phyloP scores from a whole-genome alignment of 2,113 vertebrate species.

The Crotalus horridus region DNA sequence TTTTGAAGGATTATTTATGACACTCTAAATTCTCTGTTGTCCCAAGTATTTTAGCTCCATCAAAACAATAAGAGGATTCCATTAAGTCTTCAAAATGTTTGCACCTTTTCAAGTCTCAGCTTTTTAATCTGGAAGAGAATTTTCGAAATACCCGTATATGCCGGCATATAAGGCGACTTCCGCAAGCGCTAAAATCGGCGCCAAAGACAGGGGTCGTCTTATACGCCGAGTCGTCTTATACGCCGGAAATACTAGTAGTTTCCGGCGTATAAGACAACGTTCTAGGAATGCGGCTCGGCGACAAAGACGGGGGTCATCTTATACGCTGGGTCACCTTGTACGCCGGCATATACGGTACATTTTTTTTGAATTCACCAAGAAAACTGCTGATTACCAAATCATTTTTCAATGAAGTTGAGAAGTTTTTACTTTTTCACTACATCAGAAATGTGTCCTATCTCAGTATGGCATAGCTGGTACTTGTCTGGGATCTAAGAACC shows the following conservation, averaged over 20 bases:
- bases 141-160: too few relatives aligned
- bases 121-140: background rate
- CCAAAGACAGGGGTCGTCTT: too few relatives aligned
- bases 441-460: too few relatives aligned
- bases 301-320: too few relatives aligned
- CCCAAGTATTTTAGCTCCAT: background rate
- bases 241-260: too few relatives aligned
- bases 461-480: background rate
- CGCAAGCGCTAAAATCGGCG: too few relatives aligned
- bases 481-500: background rate
- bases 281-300: too few relatives aligned
- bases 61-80: background rate
- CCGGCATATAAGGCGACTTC: too few relatives aligned
- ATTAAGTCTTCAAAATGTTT: background rate
- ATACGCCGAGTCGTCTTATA: too few relatives aligned
- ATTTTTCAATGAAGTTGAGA: background rate
- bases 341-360: too few relatives aligned
- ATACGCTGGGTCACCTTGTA: too few relatives aligned
- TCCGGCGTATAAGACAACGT: too few relatives aligned
- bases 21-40: background rate
- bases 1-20: background rate
- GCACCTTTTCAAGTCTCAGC: background rate
- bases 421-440: background rate
- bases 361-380: background rate
- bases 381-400: background rate